Evolutionary conservation across 2,113 vertebrate genomes (phyloP), one percentile per base, ranked within the genome.

Genomic region (Oplegnathus fasciatus): DNA sequence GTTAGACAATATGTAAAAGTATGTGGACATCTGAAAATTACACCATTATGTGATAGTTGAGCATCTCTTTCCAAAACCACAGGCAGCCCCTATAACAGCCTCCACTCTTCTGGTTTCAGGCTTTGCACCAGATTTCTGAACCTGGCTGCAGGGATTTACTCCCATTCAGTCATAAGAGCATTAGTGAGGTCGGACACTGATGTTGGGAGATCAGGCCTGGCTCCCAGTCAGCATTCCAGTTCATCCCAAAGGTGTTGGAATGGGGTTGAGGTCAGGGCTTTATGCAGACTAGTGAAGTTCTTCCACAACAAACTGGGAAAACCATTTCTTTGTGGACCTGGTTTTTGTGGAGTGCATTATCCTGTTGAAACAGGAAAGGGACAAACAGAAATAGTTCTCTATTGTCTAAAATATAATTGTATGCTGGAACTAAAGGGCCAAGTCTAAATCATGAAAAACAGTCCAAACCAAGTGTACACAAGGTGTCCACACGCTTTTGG

Each of bases 401-500:
- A 9, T n/a, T 40, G 11, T 40, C 11, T 37, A 6, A 20, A 30
- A 48, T 68, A 28, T 18, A 0, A 28, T 30, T 5, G 40, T 26
- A 28, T 46, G 24, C 24, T 26, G 15, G 18, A 52, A 58, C 24
- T 28, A 4, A 40, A 55, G 34, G n/a, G n/a, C n/a, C 28, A 24
- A 17, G 11, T 15, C 6, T 37, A 58, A 13, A 4, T 2, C 46
- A 24, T n/a, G 13, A 54, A 15, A 17, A 37, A n/a, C 28, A 30
- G 46, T 14, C 20, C 4, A 37, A 11, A 34, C 22, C 37, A 55
- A 17, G 3, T 34, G 22, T n/a, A 55, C 14, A 60, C n/a, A 57
- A 28, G 18, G 28, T 34, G 64, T 60, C 69, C 69, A 68, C 48
- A 66, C 22, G 73, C 37, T 18, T 58, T 75, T 58, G 69, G 28